A percentile compares a stretch with the other conserved stretches of the same genome.
Conservation (phyloP, 1,140 invertebrate species). For the Trichomalopsis sarcophagae region DNA sequence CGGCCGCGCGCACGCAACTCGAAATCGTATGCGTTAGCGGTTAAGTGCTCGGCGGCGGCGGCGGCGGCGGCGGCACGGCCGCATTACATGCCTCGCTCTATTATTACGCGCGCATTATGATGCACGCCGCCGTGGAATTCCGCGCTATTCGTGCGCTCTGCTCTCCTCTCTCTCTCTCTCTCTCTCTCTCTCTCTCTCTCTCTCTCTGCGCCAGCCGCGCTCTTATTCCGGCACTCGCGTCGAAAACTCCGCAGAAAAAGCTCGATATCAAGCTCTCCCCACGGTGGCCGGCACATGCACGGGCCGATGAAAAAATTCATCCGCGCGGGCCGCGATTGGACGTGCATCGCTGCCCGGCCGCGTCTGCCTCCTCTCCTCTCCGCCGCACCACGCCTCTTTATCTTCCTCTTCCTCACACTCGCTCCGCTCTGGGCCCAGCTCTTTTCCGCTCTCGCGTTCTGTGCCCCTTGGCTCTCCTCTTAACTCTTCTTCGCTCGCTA, state of each 20-base stretch:
- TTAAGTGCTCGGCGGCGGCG: neutral
- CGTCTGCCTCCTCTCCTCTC: slow-evolving; percentile 15
- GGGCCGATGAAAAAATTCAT: slow-evolving; percentile 14
- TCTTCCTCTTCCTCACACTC: slow-evolving; percentile 2
- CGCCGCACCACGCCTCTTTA: slow-evolving; percentile 28
- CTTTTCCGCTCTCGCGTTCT: neutral
- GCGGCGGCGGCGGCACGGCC: no score
- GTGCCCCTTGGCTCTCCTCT: no score
- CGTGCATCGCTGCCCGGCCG: neutral
- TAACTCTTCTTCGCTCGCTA: no score
- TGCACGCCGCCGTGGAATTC: slow-evolving; percentile 50
- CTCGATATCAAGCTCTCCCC: neutral
- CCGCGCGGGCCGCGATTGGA: slow-evolving; percentile 29
- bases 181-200: no score
- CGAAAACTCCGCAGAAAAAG: neutral
- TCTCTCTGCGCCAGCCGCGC: no score
- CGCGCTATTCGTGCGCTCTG: slow-evolving; percentile 39
- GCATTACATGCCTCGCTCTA: slow-evolving; percentile 58
- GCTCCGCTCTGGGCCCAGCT: neutral
- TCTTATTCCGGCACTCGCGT: no score
- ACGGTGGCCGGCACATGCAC: no score
- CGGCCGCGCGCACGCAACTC: neutral
- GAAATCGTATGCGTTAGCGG: slow-evolving; percentile 2
- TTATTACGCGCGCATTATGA: slow-evolving; percentile 62
- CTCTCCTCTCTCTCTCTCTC: no score